A percentile compares a stretch with the other conserved stretches of the same genome.
Conservation (phyloP, 2,113 vertebrate species). For the Thamnophis sirtalis region DNA sequence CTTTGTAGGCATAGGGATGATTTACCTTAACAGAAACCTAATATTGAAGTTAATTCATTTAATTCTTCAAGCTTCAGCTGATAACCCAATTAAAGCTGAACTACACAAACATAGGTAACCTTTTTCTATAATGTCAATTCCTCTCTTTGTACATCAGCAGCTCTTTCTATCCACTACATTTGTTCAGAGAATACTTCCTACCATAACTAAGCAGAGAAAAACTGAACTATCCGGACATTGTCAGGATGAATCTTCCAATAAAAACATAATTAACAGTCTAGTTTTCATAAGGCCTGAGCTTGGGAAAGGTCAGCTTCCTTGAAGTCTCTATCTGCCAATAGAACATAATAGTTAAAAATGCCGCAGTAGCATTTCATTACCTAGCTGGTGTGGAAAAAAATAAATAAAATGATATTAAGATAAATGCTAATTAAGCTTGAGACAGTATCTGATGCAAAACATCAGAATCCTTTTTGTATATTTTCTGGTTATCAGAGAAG, state of each 20-base stretch:
- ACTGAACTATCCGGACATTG: conserved; percentile 22
- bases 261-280: conserved; percentile 54
- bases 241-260: conserved; percentile 30
- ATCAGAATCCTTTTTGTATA: conserved; percentile 32
- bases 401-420: conserved; percentile 54
- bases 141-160: conserved; percentile 9
- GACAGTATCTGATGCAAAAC: conserved; percentile 46
- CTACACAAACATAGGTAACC: conserved; percentile 50
- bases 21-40: conserved; percentile 28
- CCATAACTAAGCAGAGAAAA: conserved; percentile 9
- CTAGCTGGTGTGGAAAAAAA: conserved; percentile 36
- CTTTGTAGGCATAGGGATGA: conserved; percentile 26
- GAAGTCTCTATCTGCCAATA: conserved; percentile 56
- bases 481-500: conserved; percentile 35
- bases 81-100: conserved; percentile 49
- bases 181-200: conserved; percentile 8
- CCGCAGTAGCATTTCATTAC: conserved; percentile 56
- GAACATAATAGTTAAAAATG: conserved; percentile 42
- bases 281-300: conserved; percentile 35
- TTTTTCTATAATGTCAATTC: conserved; percentile 28
- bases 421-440: conserved; percentile 63
- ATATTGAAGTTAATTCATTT: conserved; percentile 57
- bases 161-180: conserved; percentile 11
- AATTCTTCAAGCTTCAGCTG: conserved; percentile 45
- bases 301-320: conserved; percentile 62